These are phyloP conservation scores for Papilio glaucus DNA, from an alignment of 1,140 invertebrate species.

Conservation along the genomic window DNA sequence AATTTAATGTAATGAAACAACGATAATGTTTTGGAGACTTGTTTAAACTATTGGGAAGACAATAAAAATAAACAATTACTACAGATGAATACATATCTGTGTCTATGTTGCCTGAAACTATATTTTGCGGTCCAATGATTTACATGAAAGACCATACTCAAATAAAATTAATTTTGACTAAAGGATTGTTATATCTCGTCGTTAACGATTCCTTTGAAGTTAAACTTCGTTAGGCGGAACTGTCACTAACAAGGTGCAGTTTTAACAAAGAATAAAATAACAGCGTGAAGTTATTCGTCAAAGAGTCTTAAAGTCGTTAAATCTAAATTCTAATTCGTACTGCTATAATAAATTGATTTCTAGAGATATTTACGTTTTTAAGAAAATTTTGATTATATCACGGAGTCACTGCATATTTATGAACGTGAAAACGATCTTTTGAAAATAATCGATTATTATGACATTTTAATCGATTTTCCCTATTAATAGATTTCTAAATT, in stretches of 20 bases:
- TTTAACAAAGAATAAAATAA: background rate
- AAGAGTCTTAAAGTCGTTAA: background rate
- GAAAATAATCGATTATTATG: background rate
- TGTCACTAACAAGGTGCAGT: constrained; percentile 1
- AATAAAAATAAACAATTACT: background rate
- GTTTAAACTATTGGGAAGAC: background rate
- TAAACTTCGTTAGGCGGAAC: constrained; percentile 9
- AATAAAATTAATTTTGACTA: constrained; percentile 1
- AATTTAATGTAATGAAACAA: no score
- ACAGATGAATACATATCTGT: background rate
- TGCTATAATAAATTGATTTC: background rate
- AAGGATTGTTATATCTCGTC: no score
- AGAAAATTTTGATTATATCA: no score
- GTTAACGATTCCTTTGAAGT: background rate
- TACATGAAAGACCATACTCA: background rate
- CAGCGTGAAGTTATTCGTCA: background rate
- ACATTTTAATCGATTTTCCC: background rate
- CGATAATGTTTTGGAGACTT: background rate
- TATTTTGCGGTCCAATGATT: background rate
- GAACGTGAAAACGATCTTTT: background rate
- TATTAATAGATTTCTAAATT: no score
- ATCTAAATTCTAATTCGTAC: no score
- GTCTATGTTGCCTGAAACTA: background rate
- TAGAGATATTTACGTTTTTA: no score
- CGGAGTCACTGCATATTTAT: no score